phyloP scores from a whole-genome alignment of 1,140 invertebrate species.

The Drosophila erecta region DNA sequence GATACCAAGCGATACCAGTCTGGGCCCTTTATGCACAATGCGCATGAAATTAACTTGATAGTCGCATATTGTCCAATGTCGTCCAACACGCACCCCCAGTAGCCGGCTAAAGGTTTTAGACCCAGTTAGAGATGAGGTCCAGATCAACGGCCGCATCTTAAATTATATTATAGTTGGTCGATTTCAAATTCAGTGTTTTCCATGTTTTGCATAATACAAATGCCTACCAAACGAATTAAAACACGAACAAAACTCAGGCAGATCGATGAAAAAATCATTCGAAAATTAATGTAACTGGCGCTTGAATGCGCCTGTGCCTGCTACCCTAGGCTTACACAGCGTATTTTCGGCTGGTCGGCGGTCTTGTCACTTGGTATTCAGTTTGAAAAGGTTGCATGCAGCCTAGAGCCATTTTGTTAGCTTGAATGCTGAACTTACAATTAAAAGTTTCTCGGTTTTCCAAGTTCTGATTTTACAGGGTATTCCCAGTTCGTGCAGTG shows the following conservation, averaged over 20 bases:
- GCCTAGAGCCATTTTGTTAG: no score
- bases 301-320: constrained; percentile 64
- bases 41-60: constrained; percentile 65
- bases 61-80: constrained; percentile 64
- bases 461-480: not conserved
- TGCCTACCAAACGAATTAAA: constrained; percentile 61
- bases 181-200: constrained; percentile 81
- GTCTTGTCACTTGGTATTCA: not conserved
- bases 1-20: constrained; percentile 20
- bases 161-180: constrained; percentile 59
- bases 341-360: constrained; percentile 2
- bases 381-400: no score
- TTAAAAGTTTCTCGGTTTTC: no score
- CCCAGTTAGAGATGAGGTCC: constrained; percentile 23
- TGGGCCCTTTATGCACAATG: constrained; percentile 60
- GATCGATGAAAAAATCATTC: constrained; percentile 48
- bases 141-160: constrained; percentile 70
- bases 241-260: constrained; percentile 6
- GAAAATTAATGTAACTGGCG: constrained; percentile 80
- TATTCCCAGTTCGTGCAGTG: not conserved
- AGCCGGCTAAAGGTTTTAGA: constrained; percentile 9
- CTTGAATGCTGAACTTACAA: no score
- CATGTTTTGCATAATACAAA: constrained; percentile 83
- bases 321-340: not conserved
- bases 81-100: constrained; percentile 38